Conservation (phyloP, 2,888 invertebrate species). For the Drosophila anceps region DNA sequence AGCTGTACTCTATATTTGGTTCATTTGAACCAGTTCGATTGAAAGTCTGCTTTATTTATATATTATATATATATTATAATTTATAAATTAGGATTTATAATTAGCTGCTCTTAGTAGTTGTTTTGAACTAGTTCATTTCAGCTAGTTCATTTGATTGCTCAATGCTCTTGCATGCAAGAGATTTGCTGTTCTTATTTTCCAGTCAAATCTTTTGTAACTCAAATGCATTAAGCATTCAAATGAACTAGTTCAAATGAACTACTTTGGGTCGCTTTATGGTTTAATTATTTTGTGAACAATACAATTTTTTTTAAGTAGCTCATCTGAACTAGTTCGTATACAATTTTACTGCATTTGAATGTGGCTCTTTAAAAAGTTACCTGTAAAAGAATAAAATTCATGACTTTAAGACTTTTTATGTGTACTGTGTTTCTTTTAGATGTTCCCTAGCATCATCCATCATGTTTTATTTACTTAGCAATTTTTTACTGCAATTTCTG, state of each 20-base stretch:
- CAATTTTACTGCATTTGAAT: neutral
- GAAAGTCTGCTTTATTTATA: too few relatives aligned
- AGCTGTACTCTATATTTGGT: too few relatives aligned
- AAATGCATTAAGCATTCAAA: neutral
- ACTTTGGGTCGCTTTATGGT: neutral
- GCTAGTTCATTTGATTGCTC: too few relatives aligned
- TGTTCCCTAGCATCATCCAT: slow-evolving; percentile 24
- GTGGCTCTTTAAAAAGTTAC: neutral
- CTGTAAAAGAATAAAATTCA: neutral
- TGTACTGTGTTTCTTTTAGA: neutral
- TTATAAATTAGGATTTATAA: too few relatives aligned
- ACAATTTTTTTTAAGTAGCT: neutral
- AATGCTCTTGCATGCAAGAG: too few relatives aligned
- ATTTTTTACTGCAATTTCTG: slow-evolving; percentile 1
- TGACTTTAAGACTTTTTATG: neutral
- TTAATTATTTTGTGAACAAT: neutral
- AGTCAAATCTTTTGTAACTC: neutral
- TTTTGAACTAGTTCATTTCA: too few relatives aligned
- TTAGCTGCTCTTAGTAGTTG: too few relatives aligned
- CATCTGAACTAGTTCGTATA: neutral
- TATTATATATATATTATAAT: too few relatives aligned
- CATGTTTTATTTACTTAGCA: slow-evolving; percentile 7
- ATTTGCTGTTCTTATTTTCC: neutral
- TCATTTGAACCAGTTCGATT: neutral
- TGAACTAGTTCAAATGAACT: neutral